These are phyloP conservation scores for Austrolebias charrua DNA, from an alignment of 2,797 vertebrate genomes.

Conservation along the genomic window DNA sequence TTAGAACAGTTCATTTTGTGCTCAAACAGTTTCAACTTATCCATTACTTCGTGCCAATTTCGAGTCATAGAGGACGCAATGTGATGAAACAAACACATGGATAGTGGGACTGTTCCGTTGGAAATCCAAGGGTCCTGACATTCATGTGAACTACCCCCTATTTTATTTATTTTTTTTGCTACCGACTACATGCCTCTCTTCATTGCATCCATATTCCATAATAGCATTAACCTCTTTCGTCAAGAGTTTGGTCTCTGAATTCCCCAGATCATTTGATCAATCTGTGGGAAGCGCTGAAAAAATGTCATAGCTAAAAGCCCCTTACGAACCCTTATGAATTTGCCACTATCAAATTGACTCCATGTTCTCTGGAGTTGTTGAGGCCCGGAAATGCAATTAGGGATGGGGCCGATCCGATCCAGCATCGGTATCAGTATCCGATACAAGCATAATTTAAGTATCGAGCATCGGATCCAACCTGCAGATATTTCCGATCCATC, in stretches of 20 bases:
- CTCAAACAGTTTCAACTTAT: not conserved
- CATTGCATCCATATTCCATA: too few relatives aligned
- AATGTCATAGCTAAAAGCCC: not conserved
- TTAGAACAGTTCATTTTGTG: not conserved
- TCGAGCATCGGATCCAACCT: too few relatives aligned
- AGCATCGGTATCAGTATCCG: too few relatives aligned
- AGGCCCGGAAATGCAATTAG: too few relatives aligned
- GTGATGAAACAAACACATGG: not conserved
- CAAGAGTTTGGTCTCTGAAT: conserved; percentile 5
- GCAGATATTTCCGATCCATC: too few relatives aligned
- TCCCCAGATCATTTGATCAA: conserved; percentile 5
- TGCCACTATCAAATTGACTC: not conserved
- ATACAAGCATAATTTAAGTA: too few relatives aligned
- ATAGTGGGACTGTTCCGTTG: not conserved
- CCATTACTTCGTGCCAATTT: not conserved
- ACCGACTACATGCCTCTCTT: not conserved
- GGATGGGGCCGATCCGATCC: too few relatives aligned
- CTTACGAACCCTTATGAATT: not conserved
- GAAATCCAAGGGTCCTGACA: not conserved
- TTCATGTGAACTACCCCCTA: not conserved
- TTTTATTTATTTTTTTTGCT: too few relatives aligned
- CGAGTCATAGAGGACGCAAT: not conserved
- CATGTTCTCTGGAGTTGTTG: too few relatives aligned
- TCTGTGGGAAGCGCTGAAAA: conserved; percentile 12
- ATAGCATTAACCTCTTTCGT: not conserved